phyloP scores from a whole-genome alignment of 2,888 invertebrate species.

The Masnerella sp. region DNA sequence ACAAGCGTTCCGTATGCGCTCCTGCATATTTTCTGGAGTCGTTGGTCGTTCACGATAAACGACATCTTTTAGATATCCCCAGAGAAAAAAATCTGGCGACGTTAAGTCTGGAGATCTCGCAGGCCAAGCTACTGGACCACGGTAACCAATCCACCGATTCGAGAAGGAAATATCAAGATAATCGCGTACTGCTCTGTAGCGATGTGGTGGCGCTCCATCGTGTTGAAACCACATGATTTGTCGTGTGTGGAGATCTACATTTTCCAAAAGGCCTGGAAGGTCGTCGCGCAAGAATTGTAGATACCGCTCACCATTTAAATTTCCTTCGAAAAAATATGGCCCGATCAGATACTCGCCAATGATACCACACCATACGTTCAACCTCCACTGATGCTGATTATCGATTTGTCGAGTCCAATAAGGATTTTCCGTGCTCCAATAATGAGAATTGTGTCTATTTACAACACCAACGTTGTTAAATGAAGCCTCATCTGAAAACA shows the following conservation, averaged over 20 bases:
- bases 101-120: not conserved
- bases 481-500: slow-evolving; percentile 9
- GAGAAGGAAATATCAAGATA: not conserved
- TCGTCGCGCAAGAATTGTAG: no score
- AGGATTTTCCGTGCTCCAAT: slow-evolving; percentile 4
- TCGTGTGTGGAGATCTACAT: no score
- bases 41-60: not conserved
- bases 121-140: not conserved
- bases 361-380: slow-evolving; percentile 11
- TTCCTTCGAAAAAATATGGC: slow-evolving; percentile 7
- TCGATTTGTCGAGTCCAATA: not conserved
- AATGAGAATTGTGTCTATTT: slow-evolving; percentile 12
- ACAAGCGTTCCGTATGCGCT: not conserved
- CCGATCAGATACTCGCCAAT: slow-evolving; percentile 1
- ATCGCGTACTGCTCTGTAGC: not conserved
- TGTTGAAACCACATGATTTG: not conserved
- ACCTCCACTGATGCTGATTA: slow-evolving; percentile 5
- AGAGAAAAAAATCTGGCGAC: no score
- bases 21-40: not conserved
- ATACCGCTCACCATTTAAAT: no score
- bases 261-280: no score
- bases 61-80: not conserved
- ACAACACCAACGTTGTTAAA: not conserved
- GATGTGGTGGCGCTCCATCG: not conserved
- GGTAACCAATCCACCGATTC: not conserved